Base-by-base conservation (phyloP, 2,888 invertebrate species). In the Lasioglossum zephyrum region DNA sequence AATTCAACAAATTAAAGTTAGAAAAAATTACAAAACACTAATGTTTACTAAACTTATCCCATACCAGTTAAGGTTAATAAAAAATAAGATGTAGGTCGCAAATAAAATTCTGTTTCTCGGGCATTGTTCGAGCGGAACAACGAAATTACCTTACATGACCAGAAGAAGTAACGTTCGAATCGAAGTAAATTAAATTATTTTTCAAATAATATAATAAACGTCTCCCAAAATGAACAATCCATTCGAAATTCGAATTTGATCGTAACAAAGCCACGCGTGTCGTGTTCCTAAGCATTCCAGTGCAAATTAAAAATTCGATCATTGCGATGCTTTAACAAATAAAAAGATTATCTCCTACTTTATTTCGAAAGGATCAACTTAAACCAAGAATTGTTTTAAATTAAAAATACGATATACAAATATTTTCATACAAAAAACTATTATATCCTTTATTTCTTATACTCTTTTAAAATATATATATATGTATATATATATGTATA, bases 391-490 rank as follows among this genome's bases (percentile, higher is more conserved):
- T 36, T 57, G 66, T 18, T 66, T 66, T 66, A 66, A 66, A 66
- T 36, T 36, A 66, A 36, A 36, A 18, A 36, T 66, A 36, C 66
- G 66, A 36, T 66, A 66, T 66, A 66, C 66, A 66, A 66, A 66
- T 66, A 66, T 66, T 66, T 66, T 66, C 60, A 66, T 66, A 66
- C 66, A 66, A 66, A 66, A 66, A 66, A 36, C 31, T 66, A 66
- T 66, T 66, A 66, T 66, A 66, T 66, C 18, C 3, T 66, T 66
- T 36, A 66, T 36, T n/a, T 57, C 9, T 57, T 57, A 57, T 36
- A 66, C 6, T 66, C 31, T 31, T 66, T 66, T 31, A 66, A 26
- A 66, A 63, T 36, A 63, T 63, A 31, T 60, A 60, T 31, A 31
- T 31, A 31, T 31, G 1, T 36, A 36, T 36, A 36, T 36, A 36